Evolutionary conservation across 1,140 invertebrate species (phyloP).

Genomic region (Heliconius himera): DNA sequence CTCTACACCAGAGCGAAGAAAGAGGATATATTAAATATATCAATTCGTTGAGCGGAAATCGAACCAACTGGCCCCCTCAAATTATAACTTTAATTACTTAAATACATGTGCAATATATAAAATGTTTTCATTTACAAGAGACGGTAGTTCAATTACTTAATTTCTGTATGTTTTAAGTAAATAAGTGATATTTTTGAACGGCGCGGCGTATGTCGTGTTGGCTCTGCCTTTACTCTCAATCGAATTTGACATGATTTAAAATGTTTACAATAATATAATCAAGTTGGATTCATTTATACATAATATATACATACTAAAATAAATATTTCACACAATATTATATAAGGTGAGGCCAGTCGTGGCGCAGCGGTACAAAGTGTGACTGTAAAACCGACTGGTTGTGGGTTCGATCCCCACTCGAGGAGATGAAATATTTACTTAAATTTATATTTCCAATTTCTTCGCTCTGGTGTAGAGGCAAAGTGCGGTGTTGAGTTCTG

Average conservation of each 20-base stretch:
- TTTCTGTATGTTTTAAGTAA: conserved; percentile 4
- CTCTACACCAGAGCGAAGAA: too few relatives aligned
- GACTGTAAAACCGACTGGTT: too few relatives aligned
- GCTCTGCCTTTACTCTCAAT: conserved; percentile 14
- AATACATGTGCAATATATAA: background rate
- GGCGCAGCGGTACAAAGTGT: too few relatives aligned
- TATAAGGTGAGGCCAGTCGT: background rate
- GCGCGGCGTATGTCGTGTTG: background rate
- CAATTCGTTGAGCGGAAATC: too few relatives aligned
- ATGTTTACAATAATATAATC: background rate
- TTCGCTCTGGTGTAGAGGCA: too few relatives aligned
- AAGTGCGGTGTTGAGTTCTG: too few relatives aligned
- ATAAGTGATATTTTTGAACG: background rate
- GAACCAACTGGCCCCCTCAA: too few relatives aligned
- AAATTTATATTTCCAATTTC: too few relatives aligned
- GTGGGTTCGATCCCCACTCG: too few relatives aligned
- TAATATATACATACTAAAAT: background rate
- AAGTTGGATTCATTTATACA: background rate
- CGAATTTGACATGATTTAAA: conserved; percentile 13
- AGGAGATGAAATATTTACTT: too few relatives aligned
- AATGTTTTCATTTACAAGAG: background rate
- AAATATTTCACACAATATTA: background rate
- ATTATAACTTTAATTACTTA: background rate
- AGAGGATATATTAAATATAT: too few relatives aligned
- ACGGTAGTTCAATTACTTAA: conserved; percentile 9